These are phyloP conservation scores for Sebastes schlegelii DNA, from an alignment of 2,113 vertebrate species.

Conservation along the genomic window DNA sequence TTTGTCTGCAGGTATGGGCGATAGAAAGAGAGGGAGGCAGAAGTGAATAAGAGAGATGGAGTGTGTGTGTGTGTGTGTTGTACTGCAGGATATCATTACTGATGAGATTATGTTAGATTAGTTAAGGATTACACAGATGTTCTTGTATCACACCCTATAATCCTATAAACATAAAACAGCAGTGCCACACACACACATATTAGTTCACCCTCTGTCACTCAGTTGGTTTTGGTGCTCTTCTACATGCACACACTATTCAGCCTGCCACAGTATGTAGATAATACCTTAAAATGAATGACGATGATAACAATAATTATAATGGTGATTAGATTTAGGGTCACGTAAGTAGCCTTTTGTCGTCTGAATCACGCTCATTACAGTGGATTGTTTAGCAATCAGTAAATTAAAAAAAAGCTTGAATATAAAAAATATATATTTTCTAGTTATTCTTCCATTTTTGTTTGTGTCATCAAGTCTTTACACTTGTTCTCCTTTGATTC, in stretches of 20 bases:
- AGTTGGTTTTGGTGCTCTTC: constrained; percentile 15
- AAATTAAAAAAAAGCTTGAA: not conserved
- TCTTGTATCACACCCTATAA: constrained; percentile 72
- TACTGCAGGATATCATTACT: constrained; percentile 74
- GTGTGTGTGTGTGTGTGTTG: constrained; percentile 8
- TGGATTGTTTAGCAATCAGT: constrained; percentile 12
- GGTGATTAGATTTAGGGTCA: not conserved
- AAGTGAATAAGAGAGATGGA: constrained; percentile 19
- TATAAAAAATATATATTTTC: not conserved
- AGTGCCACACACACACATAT: constrained; percentile 16
- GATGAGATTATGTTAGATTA: constrained; percentile 83
- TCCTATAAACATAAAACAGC: constrained; percentile 72
- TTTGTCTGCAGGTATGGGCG: constrained; percentile 38
- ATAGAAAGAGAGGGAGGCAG: constrained; percentile 28
- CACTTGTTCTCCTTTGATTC: not conserved
- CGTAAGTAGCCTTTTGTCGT: constrained; percentile 10
- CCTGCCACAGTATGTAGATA: not conserved
- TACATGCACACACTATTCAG: constrained; percentile 6
- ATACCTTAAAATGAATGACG: not conserved
- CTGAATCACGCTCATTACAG: constrained; percentile 14
- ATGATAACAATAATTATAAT: not conserved
- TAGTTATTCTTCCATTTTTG: not conserved
- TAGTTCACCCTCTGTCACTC: not conserved
- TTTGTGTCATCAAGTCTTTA: constrained; percentile 2
- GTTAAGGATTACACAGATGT: constrained; percentile 80